These are phyloP conservation scores for Sceloporus tristichus DNA, from an alignment of 2,113 vertebrate species.

Conservation along the genomic window DNA sequence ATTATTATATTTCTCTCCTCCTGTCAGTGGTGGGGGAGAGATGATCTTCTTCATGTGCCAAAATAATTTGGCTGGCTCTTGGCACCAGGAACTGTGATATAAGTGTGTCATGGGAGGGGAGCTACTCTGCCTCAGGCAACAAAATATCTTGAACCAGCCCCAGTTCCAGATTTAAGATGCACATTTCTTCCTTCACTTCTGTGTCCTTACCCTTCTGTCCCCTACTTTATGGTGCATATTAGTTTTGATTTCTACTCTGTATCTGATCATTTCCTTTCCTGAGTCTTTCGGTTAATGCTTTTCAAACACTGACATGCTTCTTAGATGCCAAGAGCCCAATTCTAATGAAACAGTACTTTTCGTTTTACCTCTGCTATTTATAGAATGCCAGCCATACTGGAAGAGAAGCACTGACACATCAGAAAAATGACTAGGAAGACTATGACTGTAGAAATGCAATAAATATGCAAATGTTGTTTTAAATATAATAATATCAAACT, in stretches of 20 bases:
- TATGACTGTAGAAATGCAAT: conserved; percentile 45
- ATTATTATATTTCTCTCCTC: too few species aligned
- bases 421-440: conserved; percentile 50
- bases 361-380: conserved; percentile 36
- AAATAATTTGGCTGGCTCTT: too few species aligned
- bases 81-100: too few species aligned
- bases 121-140: background rate
- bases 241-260: conserved; percentile 5
- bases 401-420: conserved; percentile 24
- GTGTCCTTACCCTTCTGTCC: background rate
- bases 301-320: background rate
- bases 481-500: conserved; percentile 17
- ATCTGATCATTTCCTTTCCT: background rate
- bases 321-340: background rate
- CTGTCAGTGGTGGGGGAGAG: too few species aligned
- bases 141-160: too few species aligned
- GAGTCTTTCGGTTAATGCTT: background rate
- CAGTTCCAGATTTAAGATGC: background rate
- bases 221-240: conserved; percentile 3
- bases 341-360: conserved; percentile 37
- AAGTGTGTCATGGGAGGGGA: background rate
- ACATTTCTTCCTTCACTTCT: background rate
- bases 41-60: too few species aligned
- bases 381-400: conserved; percentile 32
- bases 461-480: conserved; percentile 48